Conservation (phyloP, 2,797 vertebrate genomes). For the Delichon dasypus region DNA sequence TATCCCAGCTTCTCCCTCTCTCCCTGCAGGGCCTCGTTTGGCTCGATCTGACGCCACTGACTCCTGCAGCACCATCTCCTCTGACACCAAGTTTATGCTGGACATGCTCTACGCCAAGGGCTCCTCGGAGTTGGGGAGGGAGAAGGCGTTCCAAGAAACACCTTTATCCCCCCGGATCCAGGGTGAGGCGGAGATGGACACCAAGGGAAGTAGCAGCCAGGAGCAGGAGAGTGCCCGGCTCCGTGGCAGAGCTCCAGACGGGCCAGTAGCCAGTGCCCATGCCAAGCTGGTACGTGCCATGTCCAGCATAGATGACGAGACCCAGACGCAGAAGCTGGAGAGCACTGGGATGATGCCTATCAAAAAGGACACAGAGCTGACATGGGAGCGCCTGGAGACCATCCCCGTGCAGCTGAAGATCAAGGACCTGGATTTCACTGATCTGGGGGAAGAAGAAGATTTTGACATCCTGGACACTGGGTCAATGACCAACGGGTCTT, state of each 20-base stretch:
- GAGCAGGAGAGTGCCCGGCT: conserved; percentile 62
- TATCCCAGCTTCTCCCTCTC: neutral
- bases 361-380: conserved; percentile 65
- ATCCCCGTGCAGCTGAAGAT: conserved; percentile 81
- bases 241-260: conserved; percentile 60
- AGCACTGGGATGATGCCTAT: conserved; percentile 76
- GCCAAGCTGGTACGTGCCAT: conserved; percentile 70
- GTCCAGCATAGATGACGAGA: conserved; percentile 82
- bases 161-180: conserved; percentile 8
- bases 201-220: conserved; percentile 18
- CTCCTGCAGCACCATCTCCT: conserved; percentile 75
- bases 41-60: conserved; percentile 52
- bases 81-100: conserved; percentile 77
- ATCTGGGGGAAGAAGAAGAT: conserved; percentile 94
- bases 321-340: conserved; percentile 77
- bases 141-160: neutral
- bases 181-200: neutral
- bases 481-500: conserved; percentile 59
- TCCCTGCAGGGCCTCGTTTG: conserved; percentile 20
- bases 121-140: neutral
- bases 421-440: conserved; percentile 95
- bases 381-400: conserved; percentile 77
- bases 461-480: conserved; percentile 84
- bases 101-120: conserved; percentile 83
- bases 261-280: conserved; percentile 70